Conservation (phyloP, 2,797 vertebrate genomes). For the Masticophis lateralis region DNA sequence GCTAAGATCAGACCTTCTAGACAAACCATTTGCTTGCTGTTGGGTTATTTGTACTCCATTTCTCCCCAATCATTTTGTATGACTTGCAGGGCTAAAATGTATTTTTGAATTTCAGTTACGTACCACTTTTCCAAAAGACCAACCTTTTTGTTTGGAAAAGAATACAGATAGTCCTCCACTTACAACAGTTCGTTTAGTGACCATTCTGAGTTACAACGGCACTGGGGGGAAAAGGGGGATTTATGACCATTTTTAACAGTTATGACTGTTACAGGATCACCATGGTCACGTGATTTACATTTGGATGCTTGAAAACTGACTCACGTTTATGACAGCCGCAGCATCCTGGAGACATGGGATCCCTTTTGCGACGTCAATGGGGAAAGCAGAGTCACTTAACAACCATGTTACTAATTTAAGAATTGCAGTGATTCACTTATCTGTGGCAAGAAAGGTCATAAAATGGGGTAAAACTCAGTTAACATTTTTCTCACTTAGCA, state of each 20-base stretch:
- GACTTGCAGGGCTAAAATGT: neutral
- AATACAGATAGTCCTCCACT: neutral
- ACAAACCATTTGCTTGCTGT: rapidly evolving
- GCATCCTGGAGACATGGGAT: rapidly evolving
- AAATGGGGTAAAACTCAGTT: neutral
- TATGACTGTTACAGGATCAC: neutral
- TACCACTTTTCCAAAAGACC: neutral
- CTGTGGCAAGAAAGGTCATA: too few relatives aligned
- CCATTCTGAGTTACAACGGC: neutral
- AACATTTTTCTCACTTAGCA: neutral
- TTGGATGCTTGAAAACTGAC: neutral
- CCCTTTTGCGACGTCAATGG: neutral
- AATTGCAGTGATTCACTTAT: too few relatives aligned
- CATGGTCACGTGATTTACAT: neutral
- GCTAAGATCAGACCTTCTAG: rapidly evolving
- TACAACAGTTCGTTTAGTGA: neutral
- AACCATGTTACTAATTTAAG: neutral
- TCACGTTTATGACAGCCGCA: neutral
- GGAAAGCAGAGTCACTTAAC: neutral
- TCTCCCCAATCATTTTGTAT: rapidly evolving
- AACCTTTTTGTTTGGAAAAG: neutral
- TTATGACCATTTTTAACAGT: neutral
- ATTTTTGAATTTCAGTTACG: neutral
- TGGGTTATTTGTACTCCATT: neutral
- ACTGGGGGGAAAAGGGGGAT: neutral